phyloP scores from a whole-genome alignment of 2,113 vertebrate genomes.

The Sapayoa aenigma region DNA sequence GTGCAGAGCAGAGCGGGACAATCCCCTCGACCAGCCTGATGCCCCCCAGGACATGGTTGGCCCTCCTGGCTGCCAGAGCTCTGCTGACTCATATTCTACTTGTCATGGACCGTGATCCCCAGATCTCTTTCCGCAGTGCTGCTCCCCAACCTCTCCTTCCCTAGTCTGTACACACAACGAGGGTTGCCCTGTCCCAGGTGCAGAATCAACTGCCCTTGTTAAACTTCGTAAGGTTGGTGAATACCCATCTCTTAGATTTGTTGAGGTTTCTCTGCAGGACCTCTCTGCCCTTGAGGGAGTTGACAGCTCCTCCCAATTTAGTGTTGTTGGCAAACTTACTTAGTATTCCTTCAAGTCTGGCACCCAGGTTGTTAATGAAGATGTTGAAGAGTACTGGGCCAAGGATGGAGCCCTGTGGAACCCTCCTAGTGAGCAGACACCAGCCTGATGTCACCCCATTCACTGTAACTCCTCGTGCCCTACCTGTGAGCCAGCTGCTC shows the following conservation, averaged over 20 bases:
- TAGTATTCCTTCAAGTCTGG: too few relatives aligned
- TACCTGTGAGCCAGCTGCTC: background rate
- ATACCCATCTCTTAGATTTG: background rate
- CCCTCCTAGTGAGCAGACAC: background rate
- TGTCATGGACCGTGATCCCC: background rate
- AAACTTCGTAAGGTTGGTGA: background rate
- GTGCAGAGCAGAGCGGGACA: background rate
- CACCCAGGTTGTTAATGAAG: background rate
- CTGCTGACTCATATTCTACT: background rate
- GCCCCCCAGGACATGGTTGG: accelerated
- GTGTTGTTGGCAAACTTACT: background rate
- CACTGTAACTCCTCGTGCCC: background rate
- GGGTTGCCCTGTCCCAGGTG: too few relatives aligned
- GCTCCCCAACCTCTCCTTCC: background rate
- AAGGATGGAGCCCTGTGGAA: background rate
- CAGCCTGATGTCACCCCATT: background rate
- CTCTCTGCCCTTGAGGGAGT: background rate
- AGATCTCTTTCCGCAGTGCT: background rate
- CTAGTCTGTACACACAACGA: background rate
- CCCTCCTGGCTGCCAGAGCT: background rate
- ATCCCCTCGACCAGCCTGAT: background rate
- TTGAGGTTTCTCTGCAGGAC: background rate
- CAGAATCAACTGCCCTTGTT: too few relatives aligned
- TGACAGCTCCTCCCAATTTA: background rate
- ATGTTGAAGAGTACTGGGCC: too few relatives aligned